A percentile compares a stretch with the other conserved stretches of the same genome.
These are phyloP conservation scores for Drosophila nasuta DNA, from an alignment of 1,140 invertebrate species.

Conservation along the genomic window DNA sequence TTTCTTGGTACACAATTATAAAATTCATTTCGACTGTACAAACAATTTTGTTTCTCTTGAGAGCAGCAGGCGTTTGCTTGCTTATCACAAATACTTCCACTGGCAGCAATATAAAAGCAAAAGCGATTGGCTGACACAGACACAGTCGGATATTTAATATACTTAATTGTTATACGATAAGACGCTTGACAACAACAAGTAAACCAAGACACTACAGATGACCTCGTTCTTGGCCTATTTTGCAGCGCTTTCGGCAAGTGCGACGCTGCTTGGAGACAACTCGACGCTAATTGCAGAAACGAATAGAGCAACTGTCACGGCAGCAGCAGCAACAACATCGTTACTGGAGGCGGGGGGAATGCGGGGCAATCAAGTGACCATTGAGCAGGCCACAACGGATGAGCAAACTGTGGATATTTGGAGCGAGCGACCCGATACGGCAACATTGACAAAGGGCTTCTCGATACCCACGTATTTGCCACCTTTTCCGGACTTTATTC, in stretches of 20 bases:
- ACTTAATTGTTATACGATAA: background rate
- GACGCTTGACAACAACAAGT: background rate
- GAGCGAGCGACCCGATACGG: slow-evolving; percentile 70
- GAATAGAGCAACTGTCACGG: slow-evolving; percentile 29
- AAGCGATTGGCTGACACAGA: slow-evolving; percentile 3
- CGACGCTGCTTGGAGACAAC: slow-evolving; percentile 49
- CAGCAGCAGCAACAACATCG: background rate
- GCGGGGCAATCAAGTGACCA: slow-evolving; percentile 39
- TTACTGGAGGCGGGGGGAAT: slow-evolving; percentile 1
- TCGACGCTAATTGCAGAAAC: slow-evolving; percentile 65
- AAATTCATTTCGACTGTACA: background rate
- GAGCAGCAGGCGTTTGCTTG: slow-evolving; percentile 19
- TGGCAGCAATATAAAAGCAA: background rate
- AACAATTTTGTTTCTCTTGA: slow-evolving; percentile 1
- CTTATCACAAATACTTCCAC: slow-evolving; percentile 2
- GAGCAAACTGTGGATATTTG: slow-evolving; percentile 50
- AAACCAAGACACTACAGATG: slow-evolving; percentile 33
- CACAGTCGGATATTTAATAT: background rate
- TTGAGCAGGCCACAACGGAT: slow-evolving; percentile 43
- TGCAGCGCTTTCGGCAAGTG: slow-evolving; percentile 62
- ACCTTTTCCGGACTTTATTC: slow-evolving; percentile 73
- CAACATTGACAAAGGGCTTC: slow-evolving; percentile 73
- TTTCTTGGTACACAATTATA: background rate
- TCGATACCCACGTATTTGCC: slow-evolving; percentile 78
- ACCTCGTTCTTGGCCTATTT: slow-evolving; percentile 64